Evolutionary conservation across 2,113 vertebrate species (phyloP), one percentile per base, ranked within the genome.

Genomic region (Apodemus sylvaticus): DNA sequence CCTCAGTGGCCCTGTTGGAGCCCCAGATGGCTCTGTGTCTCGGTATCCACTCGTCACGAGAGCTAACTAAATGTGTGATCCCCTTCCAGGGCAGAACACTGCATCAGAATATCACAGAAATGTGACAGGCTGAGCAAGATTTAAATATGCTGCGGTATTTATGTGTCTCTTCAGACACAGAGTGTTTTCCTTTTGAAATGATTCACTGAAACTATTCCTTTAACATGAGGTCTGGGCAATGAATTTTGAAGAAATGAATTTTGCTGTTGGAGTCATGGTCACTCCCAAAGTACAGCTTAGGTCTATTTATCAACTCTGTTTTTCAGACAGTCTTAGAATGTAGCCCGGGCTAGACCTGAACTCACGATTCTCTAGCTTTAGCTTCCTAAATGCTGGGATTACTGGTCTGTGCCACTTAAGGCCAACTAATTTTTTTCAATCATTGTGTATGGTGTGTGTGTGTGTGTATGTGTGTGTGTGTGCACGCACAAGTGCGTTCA

Each of bases 181-280:
- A 94, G 60, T 66, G 71, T 42, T 88, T 86, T 88, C 60, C 94
- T 71, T 68, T 71, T 62, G 53, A 48, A 89, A 77, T 34, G 42
- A 89, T 77, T 83, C 68, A 60, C 60, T 82, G 42, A 5, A 4
- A 51, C 14, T 90, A 36, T 34, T 62, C 66, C 55, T 92, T 68
- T 19, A 86, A 86, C 60, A 42, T 86, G 79, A 78, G 70, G 82
- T 94, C 58, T 86, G 51, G 36, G 13, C 29, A 77, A 55, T n/a
- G n/a, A n/a, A n/a, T n/a, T 17, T 86, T 64, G 36, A 78, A 86
- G 93, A 92, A 64, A 64, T 76, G 42, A 45, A 42, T 93, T 89
- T 93, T 78, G 36, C 78, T 87, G 86, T 66, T n/a, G 62, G 70
- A 86, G 71, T 51, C 62, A 78, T 89, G 12, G 60, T 86, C 89